A percentile compares a stretch with the other conserved stretches of the same genome.
Evolutionary conservation across 1,140 invertebrate genomes (phyloP).

Genomic region (Penaeus vannamei): DNA sequence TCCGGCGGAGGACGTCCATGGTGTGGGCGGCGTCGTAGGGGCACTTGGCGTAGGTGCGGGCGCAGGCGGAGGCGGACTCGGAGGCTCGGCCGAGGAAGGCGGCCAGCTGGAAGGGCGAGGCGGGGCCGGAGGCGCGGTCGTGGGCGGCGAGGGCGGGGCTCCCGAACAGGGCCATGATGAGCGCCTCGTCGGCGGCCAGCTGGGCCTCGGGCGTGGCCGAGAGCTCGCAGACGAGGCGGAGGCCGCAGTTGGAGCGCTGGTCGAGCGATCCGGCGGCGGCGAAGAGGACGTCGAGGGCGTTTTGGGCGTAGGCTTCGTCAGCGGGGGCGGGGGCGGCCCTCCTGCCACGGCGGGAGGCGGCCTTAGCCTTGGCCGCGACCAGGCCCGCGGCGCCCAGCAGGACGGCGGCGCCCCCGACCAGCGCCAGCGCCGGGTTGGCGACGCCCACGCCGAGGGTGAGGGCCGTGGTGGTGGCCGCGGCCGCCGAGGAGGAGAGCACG

Average conservation of each 20-base stretch:
- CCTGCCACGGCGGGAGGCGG: not conserved
- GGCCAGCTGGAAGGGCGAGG: constrained; percentile 25
- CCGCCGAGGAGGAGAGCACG: not conserved
- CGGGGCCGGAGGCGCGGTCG: constrained; percentile 18
- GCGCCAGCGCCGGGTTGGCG: not conserved
- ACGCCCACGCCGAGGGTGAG: not conserved
- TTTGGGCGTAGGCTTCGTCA: not conserved
- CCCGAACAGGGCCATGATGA: constrained; percentile 29
- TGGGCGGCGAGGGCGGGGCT: not conserved
- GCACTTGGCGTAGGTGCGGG: constrained; percentile 2
- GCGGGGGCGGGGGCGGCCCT: not conserved
- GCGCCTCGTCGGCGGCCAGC: constrained; percentile 26
- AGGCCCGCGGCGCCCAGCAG: constrained; percentile 11
- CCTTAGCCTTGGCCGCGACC: not conserved
- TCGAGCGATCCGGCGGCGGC: constrained; percentile 8
- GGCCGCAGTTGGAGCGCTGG: constrained; percentile 36
- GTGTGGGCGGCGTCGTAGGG: not conserved
- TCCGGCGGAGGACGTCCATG: constrained; percentile 22
- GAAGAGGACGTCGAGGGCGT: constrained; percentile 34
- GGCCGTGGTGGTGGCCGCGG: constrained; percentile 6
- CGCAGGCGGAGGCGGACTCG: not conserved
- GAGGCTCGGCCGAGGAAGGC: constrained; percentile 15
- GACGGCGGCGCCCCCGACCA: constrained; percentile 33
- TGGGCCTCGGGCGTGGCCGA: constrained; percentile 7
- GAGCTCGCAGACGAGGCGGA: constrained; percentile 48